A percentile compares a stretch with the other conserved stretches of the same genome.
These are phyloP conservation scores for Harpagoxenus sublaevis DNA, from an alignment of 2,888 invertebrate species.

Conservation along the genomic window DNA sequence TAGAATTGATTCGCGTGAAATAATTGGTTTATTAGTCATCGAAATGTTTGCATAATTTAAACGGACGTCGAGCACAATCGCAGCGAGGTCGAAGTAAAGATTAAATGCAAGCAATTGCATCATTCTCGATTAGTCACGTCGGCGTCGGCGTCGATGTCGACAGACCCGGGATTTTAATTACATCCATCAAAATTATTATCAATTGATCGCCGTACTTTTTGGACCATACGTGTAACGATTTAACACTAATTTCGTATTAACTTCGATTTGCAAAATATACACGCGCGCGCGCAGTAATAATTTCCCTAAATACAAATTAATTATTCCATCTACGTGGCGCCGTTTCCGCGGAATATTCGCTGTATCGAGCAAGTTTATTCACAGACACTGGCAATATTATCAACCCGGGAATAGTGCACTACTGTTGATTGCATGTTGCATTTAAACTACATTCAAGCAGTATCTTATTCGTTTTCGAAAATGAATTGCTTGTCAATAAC, in stretches of 20 bases:
- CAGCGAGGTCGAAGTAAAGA: slow-evolving; percentile 41
- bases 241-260: slow-evolving; percentile 48
- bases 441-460: slow-evolving; percentile 34
- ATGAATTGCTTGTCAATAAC: slow-evolving; percentile 20
- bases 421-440: slow-evolving; percentile 46
- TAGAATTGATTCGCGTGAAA: slow-evolving; percentile 28
- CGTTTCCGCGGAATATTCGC: slow-evolving; percentile 42
- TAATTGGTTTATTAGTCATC: slow-evolving; percentile 53
- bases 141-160: slow-evolving; percentile 18
- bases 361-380: slow-evolving; percentile 51
- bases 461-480: slow-evolving; percentile 43
- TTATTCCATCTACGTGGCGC: slow-evolving; percentile 49
- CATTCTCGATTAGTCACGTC: slow-evolving; percentile 45
- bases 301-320: slow-evolving; percentile 53
- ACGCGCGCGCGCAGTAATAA: slow-evolving; percentile 29
- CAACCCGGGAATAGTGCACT: slow-evolving; percentile 42
- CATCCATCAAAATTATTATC: slow-evolving; percentile 41
- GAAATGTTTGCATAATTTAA: slow-evolving; percentile 52
- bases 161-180: slow-evolving; percentile 42
- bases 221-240: slow-evolving; percentile 7
- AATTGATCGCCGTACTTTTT: slow-evolving; percentile 43
- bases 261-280: slow-evolving; percentile 35
- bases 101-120: slow-evolving; percentile 53
- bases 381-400: slow-evolving; percentile 43
- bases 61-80: slow-evolving; percentile 38